phyloP scores from a whole-genome alignment of 2,888 invertebrate genomes.

The Steinernema carpocapsae region DNA sequence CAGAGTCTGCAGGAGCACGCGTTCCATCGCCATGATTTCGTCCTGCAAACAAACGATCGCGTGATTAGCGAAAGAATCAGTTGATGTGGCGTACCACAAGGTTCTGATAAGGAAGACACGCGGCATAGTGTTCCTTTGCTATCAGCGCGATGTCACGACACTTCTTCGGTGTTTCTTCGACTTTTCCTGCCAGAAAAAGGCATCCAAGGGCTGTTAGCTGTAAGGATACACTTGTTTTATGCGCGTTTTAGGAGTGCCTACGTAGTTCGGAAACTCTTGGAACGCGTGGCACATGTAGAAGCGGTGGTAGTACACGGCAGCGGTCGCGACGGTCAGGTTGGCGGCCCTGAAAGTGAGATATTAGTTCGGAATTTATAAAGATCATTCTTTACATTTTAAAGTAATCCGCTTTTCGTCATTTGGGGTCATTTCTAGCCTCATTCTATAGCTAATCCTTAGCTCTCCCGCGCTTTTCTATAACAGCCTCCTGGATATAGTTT shows the following conservation, averaged over 20 bases:
- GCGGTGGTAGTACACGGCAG: conserved; percentile 96
- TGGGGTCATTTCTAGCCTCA: too few species aligned
- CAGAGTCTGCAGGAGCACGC: conserved; percentile 93
- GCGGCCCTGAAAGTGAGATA: conserved; percentile 71
- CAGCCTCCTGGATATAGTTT: too few species aligned
- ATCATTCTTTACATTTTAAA: too few species aligned
- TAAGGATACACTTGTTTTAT: conserved; percentile 38
- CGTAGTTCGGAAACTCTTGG: conserved; percentile 90
- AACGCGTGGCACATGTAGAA: conserved; percentile 99
- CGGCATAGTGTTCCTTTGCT: conserved; percentile 70
- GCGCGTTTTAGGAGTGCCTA: conserved; percentile 70
- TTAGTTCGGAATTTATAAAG: too few species aligned
- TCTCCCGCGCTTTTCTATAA: too few species aligned
- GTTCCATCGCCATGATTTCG: conserved; percentile 88
- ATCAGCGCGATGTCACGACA: conserved; percentile 93
- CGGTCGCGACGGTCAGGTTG: conserved; percentile 91
- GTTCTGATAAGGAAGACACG: conserved; percentile 39
- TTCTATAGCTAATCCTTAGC: too few species aligned
- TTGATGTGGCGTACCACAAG: conserved; percentile 38
- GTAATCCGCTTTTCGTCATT: too few species aligned
- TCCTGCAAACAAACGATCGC: conserved; percentile 73
- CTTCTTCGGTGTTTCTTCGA: conserved; percentile 99
- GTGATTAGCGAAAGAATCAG: background rate
- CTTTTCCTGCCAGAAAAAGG: conserved; percentile 95
- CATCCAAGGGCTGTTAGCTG: conserved; percentile 92